phyloP scores from a whole-genome alignment of 2,888 invertebrate genomes.

The Andrena haemorrhoa region DNA sequence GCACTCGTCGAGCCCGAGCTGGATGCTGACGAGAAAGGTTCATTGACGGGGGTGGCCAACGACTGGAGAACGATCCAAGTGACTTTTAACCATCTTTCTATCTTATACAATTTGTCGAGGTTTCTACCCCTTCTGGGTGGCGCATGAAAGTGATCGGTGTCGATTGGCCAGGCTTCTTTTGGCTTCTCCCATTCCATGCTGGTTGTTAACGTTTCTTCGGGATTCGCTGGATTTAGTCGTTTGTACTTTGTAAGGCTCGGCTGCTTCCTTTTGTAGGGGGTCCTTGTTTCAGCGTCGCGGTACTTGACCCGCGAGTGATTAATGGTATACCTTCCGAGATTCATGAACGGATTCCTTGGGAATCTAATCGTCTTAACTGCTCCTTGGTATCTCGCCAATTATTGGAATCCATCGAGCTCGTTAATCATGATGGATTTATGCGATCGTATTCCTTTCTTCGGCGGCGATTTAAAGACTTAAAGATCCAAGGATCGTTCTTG shows the following conservation, averaged over 20 bases:
- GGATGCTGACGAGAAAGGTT: conserved; percentile 66
- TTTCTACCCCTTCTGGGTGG: neutral
- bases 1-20: conserved; percentile 62
- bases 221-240: too few species aligned
- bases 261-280: too few species aligned
- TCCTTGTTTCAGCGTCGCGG: conserved; percentile 5
- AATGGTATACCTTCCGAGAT: neutral
- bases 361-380: conserved; percentile 15
- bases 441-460: neutral
- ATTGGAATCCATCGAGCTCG: neutral
- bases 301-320: conserved; percentile 22
- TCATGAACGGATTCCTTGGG: conserved; percentile 15
- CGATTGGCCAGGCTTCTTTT: neutral
- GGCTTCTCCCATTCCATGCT: too few species aligned
- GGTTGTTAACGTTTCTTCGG: too few species aligned
- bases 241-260: too few species aligned
- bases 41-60: neutral
- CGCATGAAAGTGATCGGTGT: neutral
- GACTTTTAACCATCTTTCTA: neutral
- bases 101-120: neutral
- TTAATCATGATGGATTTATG: conserved; percentile 30
- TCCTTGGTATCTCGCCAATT: conserved; percentile 8
- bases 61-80: neutral
- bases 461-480: conserved; percentile 1
- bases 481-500: neutral